phyloP scores from a whole-genome alignment of 2,888 invertebrate species.

The Danaus chrysippus region DNA sequence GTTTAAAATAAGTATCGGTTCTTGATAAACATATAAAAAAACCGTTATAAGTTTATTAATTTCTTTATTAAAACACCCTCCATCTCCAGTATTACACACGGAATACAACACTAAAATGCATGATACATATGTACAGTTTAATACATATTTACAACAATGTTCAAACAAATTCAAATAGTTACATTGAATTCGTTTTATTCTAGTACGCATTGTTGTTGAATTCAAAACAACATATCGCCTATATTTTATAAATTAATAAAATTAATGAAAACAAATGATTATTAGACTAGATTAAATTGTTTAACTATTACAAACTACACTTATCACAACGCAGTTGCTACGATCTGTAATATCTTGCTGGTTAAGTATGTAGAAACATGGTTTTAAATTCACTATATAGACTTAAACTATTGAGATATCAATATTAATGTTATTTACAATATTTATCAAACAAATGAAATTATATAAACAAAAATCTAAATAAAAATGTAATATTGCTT shows the following conservation, averaged over 20 bases:
- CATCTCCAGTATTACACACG: constrained; percentile 61
- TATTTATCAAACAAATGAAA: constrained; percentile 49
- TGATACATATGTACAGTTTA: constrained; percentile 58
- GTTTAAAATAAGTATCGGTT: constrained; percentile 4
- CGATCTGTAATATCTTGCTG: constrained; percentile 30
- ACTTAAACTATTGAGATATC: constrained; percentile 37
- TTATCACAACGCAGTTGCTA: constrained; percentile 38
- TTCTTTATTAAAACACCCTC: constrained; percentile 77
- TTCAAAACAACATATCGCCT: constrained; percentile 32
- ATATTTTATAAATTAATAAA: constrained; percentile 33
- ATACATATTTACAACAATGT: constrained; percentile 49
- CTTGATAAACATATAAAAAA: constrained; percentile 31
- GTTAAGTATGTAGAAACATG: constrained; percentile 17
- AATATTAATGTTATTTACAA: constrained; percentile 65
- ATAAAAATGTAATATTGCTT: constrained; percentile 13
- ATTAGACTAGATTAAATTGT: constrained; percentile 34
- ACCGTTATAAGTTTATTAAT: constrained; percentile 49
- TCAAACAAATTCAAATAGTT: constrained; percentile 18
- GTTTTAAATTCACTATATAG: constrained; percentile 21
- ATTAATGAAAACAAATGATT: constrained; percentile 26
- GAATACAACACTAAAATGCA: constrained; percentile 59
- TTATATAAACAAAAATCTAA: constrained; percentile 41
- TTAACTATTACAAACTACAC: constrained; percentile 32
- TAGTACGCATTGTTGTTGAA: constrained; percentile 19
- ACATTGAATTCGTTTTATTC: constrained; percentile 3